Conservation (phyloP, 2,113 vertebrate genomes). For the Brevimyrus niger region DNA sequence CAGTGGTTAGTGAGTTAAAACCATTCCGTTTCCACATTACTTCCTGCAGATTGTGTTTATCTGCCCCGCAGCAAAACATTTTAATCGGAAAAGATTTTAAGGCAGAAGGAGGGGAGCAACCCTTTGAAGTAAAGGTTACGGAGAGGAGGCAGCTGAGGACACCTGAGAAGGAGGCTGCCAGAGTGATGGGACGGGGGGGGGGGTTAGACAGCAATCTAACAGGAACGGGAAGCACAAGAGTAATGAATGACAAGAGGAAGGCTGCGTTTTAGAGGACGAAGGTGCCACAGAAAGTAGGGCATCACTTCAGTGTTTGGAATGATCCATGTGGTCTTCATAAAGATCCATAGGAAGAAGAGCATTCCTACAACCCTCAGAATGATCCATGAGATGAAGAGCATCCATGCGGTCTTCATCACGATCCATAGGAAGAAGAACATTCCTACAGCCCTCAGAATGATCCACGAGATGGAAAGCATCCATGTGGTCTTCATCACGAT, state of each 20-base stretch:
- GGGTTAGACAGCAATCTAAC: neutral
- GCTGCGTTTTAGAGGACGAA: neutral
- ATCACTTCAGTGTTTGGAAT: neutral
- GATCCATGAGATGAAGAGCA: neutral
- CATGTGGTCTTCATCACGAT: neutral
- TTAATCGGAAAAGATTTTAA: slow-evolving; percentile 57
- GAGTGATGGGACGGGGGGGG: neutral
- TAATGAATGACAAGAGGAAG: neutral
- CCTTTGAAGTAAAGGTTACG: slow-evolving; percentile 55
- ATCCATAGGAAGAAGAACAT: neutral
- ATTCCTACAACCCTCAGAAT: neutral
- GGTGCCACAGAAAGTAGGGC: neutral
- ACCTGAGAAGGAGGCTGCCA: slow-evolving; percentile 26
- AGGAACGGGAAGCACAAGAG: neutral
- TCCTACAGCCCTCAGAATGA: neutral
- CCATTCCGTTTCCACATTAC: neutral
- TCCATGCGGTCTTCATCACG: neutral
- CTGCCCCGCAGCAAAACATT: slow-evolving; percentile 51
- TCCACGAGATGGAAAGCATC: neutral
- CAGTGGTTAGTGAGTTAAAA: neutral
- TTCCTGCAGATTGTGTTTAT: slow-evolving; percentile 40
- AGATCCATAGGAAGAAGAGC: neutral
- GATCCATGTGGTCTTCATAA: neutral
- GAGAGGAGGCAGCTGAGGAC: slow-evolving; percentile 43
- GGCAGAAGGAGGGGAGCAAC: slow-evolving; percentile 50